phyloP scores from a whole-genome alignment of 2,888 invertebrate species.

The Sinotaia quadrata region DNA sequence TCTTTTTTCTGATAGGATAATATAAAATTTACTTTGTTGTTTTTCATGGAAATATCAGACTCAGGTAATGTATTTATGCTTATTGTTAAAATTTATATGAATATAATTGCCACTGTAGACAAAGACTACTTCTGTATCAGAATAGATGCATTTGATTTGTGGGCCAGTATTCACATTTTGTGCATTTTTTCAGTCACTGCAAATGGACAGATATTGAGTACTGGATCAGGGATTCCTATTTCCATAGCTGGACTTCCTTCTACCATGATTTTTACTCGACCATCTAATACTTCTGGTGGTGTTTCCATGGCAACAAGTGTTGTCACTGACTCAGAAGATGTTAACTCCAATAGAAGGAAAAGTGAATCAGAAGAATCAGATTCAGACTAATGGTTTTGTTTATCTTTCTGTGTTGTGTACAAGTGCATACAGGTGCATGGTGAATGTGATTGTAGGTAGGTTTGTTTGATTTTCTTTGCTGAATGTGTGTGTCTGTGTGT shows the following conservation, averaged over 20 bases:
- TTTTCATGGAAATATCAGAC: no score
- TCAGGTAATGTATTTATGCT: no score
- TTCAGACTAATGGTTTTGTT: background rate
- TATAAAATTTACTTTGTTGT: no score
- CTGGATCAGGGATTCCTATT: conserved; percentile 9
- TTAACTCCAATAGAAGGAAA: background rate
- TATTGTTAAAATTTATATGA: no score
- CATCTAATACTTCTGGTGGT: conserved; percentile 27
- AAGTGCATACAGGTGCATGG: no score
- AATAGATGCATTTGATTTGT: no score
- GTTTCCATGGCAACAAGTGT: conserved; percentile 5
- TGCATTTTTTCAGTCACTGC: no score
- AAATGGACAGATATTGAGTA: conserved; percentile 47
- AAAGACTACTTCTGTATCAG: no score
- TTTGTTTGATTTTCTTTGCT: background rate
- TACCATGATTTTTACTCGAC: conserved; percentile 37
- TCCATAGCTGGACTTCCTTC: conserved; percentile 36
- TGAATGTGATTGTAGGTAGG: background rate
- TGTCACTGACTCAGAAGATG: background rate
- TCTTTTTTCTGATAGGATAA: no score
- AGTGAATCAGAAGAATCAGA: background rate
- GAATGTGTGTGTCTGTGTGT: background rate
- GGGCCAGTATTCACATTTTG: no score
- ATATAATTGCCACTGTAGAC: no score
- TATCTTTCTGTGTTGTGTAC: no score